phyloP scores from a whole-genome alignment of 1,140 invertebrate genomes.

The Capitella teleta region DNA sequence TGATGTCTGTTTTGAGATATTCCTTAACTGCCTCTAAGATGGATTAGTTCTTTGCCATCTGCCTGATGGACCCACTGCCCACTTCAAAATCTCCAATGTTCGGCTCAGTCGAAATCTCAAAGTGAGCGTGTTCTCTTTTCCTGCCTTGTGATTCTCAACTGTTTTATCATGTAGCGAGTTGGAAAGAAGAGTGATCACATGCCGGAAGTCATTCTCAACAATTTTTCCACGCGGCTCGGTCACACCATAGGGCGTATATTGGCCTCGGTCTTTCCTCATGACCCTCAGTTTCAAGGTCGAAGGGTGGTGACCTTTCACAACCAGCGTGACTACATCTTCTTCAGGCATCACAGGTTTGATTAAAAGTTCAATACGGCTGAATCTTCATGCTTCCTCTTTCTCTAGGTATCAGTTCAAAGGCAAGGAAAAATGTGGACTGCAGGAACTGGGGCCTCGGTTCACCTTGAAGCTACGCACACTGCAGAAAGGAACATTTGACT shows the following conservation, averaged over 20 bases:
- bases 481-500: constrained; percentile 94
- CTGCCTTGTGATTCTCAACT: not conserved
- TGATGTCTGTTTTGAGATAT: not conserved
- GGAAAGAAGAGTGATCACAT: constrained; percentile 47
- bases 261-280: constrained; percentile 90
- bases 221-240: constrained; percentile 89
- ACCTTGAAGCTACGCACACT: constrained; percentile 83
- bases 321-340: constrained; percentile 97
- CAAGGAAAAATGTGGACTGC: constrained; percentile 68
- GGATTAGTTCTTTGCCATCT: constrained; percentile 84
- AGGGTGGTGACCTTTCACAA: constrained; percentile 95
- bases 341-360: constrained; percentile 82
- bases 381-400: too few relatives aligned
- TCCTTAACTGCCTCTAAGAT: constrained; percentile 42
- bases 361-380: not conserved
- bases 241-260: constrained; percentile 82
- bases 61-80: constrained; percentile 87
- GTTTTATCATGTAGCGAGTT: not conserved
- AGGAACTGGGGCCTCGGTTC: constrained; percentile 90
- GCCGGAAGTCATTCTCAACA: constrained; percentile 92
- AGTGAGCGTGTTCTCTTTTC: constrained; percentile 30
- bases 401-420: constrained; percentile 81
- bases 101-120: constrained; percentile 45
- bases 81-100: constrained; percentile 54
- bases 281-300: constrained; percentile 85